phyloP scores from a whole-genome alignment of 2,888 invertebrate genomes.

The Candidula unifasciata region DNA sequence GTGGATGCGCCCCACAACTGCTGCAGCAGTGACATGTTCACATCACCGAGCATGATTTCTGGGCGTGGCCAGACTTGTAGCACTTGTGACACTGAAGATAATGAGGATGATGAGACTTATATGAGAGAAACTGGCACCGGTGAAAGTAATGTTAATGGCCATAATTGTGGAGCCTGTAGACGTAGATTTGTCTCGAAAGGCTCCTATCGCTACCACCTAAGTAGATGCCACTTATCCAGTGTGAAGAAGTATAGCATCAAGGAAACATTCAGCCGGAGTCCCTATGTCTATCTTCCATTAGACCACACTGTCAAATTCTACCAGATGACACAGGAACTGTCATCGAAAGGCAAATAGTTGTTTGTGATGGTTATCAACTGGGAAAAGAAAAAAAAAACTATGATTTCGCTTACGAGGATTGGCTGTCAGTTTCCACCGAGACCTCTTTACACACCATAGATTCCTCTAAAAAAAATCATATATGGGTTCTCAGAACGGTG shows the following conservation, averaged over 20 bases:
- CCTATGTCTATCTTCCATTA: constrained; percentile 75
- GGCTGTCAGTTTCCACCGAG: too few relatives aligned
- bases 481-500: too few relatives aligned
- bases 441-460: too few relatives aligned
- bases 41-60: constrained; percentile 64
- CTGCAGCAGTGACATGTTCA: constrained; percentile 53
- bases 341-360: constrained; percentile 85
- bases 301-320: constrained; percentile 89
- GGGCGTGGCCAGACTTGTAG: constrained; percentile 53
- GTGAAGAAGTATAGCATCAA: constrained; percentile 74
- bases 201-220: constrained; percentile 95
- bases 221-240: constrained; percentile 73
- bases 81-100: constrained; percentile 46
- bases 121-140: constrained; percentile 59
- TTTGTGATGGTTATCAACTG: too few relatives aligned
- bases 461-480: too few relatives aligned
- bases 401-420: too few relatives aligned
- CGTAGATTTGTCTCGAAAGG: constrained; percentile 95
- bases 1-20: constrained; percentile 38
- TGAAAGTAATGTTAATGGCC: constrained; percentile 66
- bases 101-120: constrained; percentile 57
- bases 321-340: constrained; percentile 97
- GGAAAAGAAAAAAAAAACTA: too few relatives aligned
- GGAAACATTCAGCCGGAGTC: constrained; percentile 74
- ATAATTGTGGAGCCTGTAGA: constrained; percentile 74